These are phyloP conservation scores for Leucoma salicis DNA, from an alignment of 2,888 invertebrate species.

Conservation along the genomic window DNA sequence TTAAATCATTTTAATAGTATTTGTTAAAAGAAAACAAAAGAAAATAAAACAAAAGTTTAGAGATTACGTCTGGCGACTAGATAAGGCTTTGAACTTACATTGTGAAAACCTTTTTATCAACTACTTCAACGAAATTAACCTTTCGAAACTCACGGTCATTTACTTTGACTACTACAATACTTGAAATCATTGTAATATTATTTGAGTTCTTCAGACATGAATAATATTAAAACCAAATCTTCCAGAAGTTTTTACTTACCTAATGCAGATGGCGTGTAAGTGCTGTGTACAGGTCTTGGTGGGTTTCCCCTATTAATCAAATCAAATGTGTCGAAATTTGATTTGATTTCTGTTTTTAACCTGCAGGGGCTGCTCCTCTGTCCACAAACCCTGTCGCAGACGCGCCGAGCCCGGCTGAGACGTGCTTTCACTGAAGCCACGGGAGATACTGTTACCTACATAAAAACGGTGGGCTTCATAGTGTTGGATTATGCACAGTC, in stretches of 20 bases:
- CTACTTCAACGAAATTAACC: slow-evolving; percentile 38
- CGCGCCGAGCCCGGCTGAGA: slow-evolving; percentile 91
- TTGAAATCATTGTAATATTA: slow-evolving; percentile 32
- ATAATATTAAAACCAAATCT: too few species aligned
- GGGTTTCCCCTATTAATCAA: slow-evolving; percentile 49
- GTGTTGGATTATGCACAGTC: slow-evolving; percentile 67
- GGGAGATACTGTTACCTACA: slow-evolving; percentile 93
- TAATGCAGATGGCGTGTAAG: slow-evolving; percentile 57
- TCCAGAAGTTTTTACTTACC: slow-evolving; percentile 14
- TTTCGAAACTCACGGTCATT: slow-evolving; percentile 42
- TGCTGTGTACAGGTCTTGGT: slow-evolving; percentile 70
- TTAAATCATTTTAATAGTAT: too few species aligned
- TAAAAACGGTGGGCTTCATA: slow-evolving; percentile 89
- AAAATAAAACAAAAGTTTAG: slow-evolving; percentile 4
- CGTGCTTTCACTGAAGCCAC: slow-evolving; percentile 95
- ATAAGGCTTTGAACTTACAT: slow-evolving; percentile 23
- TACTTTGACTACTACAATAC: slow-evolving; percentile 34
- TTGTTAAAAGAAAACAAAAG: too few species aligned
- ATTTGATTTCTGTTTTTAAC: slow-evolving; percentile 71
- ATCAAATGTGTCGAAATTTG: slow-evolving; percentile 54
- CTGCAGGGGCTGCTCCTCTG: slow-evolving; percentile 93
- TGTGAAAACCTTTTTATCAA: slow-evolving; percentile 31
- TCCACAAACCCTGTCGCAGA: slow-evolving; percentile 94
- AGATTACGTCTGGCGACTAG: slow-evolving; percentile 23
- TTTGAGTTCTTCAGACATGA: slow-evolving; percentile 11